Evolutionary conservation across 2,113 vertebrate species (phyloP).

Genomic region (Vulpes ferrilata): DNA sequence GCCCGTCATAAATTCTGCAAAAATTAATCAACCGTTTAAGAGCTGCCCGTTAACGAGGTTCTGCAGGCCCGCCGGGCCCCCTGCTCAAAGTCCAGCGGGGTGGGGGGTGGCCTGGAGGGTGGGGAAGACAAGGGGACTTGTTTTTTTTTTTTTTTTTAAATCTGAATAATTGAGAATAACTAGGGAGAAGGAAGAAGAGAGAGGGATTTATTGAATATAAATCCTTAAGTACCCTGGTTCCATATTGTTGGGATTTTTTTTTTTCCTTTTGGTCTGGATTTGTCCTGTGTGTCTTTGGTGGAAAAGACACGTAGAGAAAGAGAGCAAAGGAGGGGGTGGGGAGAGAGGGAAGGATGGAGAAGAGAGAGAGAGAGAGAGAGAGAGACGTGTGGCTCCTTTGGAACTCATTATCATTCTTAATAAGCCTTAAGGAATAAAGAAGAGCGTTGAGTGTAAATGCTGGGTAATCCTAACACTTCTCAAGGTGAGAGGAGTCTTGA

Average conservation of each 20-base stretch:
- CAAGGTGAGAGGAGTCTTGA: slow-evolving; percentile 99
- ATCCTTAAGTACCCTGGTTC: slow-evolving; percentile 88
- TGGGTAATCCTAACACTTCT: slow-evolving; percentile 98
- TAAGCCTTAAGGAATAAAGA: slow-evolving; percentile 99
- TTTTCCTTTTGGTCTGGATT: slow-evolving; percentile 88
- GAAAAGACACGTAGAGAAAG: slow-evolving; percentile 89
- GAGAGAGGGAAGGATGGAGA: slow-evolving; percentile 89
- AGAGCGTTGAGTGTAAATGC: slow-evolving; percentile 98
- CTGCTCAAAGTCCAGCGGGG: slow-evolving; percentile 80
- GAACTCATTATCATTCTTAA: slow-evolving; percentile 99
- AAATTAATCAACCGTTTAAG: slow-evolving; percentile 99
- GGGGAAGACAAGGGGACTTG: neutral
- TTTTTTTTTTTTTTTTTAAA: slow-evolving; percentile 74
- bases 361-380: slow-evolving; percentile 84
- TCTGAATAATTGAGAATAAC: slow-evolving; percentile 89
- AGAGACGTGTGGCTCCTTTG: slow-evolving; percentile 92
- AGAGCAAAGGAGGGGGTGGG: slow-evolving; percentile 83
- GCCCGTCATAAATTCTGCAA: slow-evolving; percentile 90
- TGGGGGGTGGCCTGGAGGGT: slow-evolving; percentile 27
- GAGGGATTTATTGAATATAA: slow-evolving; percentile 86
- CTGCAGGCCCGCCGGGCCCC: slow-evolving; percentile 93
- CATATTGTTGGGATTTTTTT: slow-evolving; percentile 88
- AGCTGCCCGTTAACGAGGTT: slow-evolving; percentile 95
- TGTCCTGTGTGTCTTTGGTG: slow-evolving; percentile 96
- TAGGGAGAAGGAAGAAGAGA: slow-evolving; percentile 82